Evolutionary conservation across 2,888 invertebrate genomes (phyloP).

Genomic region (Agapostemon virescens): DNA sequence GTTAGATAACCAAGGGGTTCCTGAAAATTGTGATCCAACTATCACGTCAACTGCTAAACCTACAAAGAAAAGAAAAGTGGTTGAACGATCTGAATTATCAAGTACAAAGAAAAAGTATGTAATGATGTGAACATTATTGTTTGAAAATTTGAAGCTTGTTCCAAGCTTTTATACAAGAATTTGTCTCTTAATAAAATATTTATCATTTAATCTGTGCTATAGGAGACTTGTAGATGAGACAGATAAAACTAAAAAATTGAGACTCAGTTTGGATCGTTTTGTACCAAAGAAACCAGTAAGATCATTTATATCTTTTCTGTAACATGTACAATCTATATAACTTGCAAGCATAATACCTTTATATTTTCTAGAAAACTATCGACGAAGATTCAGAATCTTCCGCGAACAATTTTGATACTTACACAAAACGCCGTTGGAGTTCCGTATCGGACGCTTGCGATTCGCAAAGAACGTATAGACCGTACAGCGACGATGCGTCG

Average conservation of each 20-base stretch:
- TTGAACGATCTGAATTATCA: conserved; percentile 83
- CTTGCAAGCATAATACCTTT: background rate
- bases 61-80: conserved; percentile 85
- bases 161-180: background rate
- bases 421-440: conserved; percentile 83
- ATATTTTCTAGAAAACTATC: conserved; percentile 64
- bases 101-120: conserved; percentile 87
- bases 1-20: conserved; percentile 59
- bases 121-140: background rate
- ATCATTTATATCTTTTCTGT: conserved; percentile 7
- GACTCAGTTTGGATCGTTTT: conserved; percentile 77
- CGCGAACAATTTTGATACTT: conserved; percentile 68
- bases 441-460: conserved; percentile 80
- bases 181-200: background rate
- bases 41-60: conserved; percentile 84
- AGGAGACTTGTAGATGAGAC: conserved; percentile 71
- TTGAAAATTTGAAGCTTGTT: background rate
- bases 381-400: conserved; percentile 66
- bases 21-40: conserved; percentile 71
- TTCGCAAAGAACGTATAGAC: conserved; percentile 67
- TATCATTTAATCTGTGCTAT: conserved; percentile 36
- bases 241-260: conserved; percentile 75
- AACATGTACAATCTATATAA: conserved; percentile 3
- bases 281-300: conserved; percentile 73
- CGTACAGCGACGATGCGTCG: conserved; percentile 61